These are phyloP conservation scores for Scaptomyza hsui DNA, from an alignment of 1,140 invertebrate species.

Conservation along the genomic window DNA sequence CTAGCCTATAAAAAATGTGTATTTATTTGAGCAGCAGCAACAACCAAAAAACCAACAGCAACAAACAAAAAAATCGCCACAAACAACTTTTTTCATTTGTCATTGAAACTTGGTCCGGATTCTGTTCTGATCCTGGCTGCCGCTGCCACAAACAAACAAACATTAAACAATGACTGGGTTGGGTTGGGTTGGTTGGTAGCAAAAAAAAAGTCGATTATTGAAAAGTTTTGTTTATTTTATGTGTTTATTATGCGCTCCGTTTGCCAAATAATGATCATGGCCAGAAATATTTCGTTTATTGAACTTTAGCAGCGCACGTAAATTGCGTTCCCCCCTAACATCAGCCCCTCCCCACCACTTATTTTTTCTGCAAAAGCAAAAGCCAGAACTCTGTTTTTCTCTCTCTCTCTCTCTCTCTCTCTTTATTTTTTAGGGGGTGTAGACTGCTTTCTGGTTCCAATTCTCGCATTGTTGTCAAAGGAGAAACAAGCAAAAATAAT, in stretches of 20 bases:
- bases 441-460: conserved; percentile 22
- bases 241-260: conserved; percentile 82
- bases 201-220: conserved; percentile 79
- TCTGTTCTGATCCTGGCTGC: conserved; percentile 12
- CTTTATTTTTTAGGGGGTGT: background rate
- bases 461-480: conserved; percentile 75
- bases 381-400: conserved; percentile 5
- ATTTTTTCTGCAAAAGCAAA: background rate
- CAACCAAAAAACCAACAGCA: conserved; percentile 14
- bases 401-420: too few relatives aligned
- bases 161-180: conserved; percentile 67
- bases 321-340: conserved; percentile 58
- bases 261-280: conserved; percentile 83
- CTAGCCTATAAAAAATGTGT: conserved; percentile 72
- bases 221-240: conserved; percentile 83
- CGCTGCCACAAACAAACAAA: conserved; percentile 72
- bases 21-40: conserved; percentile 70
- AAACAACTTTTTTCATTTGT: conserved; percentile 79
- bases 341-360: background rate
- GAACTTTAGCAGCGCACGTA: conserved; percentile 80
- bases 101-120: conserved; percentile 77
- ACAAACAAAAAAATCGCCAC: conserved; percentile 15
- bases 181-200: background rate
- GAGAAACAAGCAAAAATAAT: conserved; percentile 79
- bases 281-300: conserved; percentile 83